Conservation (phyloP, 2,113 vertebrate species). For the Chaenogobius annularis region DNA sequence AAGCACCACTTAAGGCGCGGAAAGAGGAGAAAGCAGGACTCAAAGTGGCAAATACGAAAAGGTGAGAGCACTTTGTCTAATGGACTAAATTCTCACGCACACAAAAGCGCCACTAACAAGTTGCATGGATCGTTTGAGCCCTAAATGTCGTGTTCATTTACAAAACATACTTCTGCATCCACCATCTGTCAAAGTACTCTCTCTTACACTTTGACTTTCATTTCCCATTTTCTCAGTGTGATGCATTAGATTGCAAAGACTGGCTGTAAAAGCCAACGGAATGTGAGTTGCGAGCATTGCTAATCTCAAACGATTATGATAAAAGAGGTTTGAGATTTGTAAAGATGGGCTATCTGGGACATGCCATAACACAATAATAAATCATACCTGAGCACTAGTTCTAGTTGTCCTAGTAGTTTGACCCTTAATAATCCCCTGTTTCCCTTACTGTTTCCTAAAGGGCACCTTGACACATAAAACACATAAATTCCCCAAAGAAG, state of each 20-base stretch:
- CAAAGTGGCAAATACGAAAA: constrained; percentile 59
- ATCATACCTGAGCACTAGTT: constrained; percentile 21
- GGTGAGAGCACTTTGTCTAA: constrained; percentile 60
- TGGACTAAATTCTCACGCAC: neutral
- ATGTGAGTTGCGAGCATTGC: constrained; percentile 24
- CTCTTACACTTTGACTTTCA: constrained; percentile 6
- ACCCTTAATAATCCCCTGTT: neutral
- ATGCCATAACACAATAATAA: constrained; percentile 10
- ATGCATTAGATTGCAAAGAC: neutral
- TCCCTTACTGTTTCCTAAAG: constrained; percentile 18
- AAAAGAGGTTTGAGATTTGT: constrained; percentile 10
- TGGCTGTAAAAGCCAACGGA: constrained; percentile 12
- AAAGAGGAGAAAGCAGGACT: constrained; percentile 32
- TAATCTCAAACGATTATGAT: constrained; percentile 20
- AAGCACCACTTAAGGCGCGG: constrained; percentile 22
- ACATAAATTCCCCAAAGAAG: neutral
- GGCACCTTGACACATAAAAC: constrained; percentile 62
- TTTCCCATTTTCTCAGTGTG: constrained; percentile 1
- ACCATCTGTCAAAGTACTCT: constrained; percentile 31
- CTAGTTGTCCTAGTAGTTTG: neutral
- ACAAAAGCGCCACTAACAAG: neutral
- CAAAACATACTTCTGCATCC: constrained; percentile 29
- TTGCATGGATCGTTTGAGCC: constrained; percentile 7
- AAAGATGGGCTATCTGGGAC: constrained; percentile 12
- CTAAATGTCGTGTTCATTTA: constrained; percentile 15